Evolutionary conservation across 2,888 invertebrate genomes (phyloP), one percentile per base, ranked within the genome.

Genomic region (Xylocampa areola): DNA sequence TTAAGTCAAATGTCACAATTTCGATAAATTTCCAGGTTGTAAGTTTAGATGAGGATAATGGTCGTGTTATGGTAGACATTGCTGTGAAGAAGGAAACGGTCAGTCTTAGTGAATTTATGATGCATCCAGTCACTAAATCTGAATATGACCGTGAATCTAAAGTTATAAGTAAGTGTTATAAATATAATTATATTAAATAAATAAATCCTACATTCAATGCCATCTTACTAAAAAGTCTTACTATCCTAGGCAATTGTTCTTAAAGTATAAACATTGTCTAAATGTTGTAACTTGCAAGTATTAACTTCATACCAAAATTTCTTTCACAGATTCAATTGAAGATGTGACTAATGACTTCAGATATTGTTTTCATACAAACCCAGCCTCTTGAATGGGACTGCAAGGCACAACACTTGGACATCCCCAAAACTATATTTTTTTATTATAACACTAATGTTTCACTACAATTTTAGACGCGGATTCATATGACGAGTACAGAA

Each of bases 71-170:
- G 81, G 95, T 98, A 0, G 97, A 97, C 87, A 94, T 97, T 73
- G 93, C 96, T 2, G 90, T 97, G 10, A 96, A 95, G 50, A 96
- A 96, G 21, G 91, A 95, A 73, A 95, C 95, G 2, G 93, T 97
- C 61, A 96, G 96, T 17, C 89, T 98, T 0, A 97, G 96, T 79
- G 98, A 98, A 89, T 96, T 96, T 76, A 95, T 96, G 87, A 95
- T 98, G 64, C 95, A 96, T 64, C 95, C 97, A 0, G 97, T 99
- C 1, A 95, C 96, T 0, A 96, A 96, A 79, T 94, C 96, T 4
- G 98, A 98, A 81, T 99, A 95, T 86, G 94, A 96, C 11, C 96
- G 96, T 81, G 96, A 96, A 79, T 96, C 97, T 0, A 98, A 97
- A 95, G 96, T 98, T 74, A 95, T 98, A 87, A 98, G 98, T 98